These are phyloP conservation scores for Upupa epops DNA, from an alignment of 2,113 vertebrate species.

Conservation along the genomic window DNA sequence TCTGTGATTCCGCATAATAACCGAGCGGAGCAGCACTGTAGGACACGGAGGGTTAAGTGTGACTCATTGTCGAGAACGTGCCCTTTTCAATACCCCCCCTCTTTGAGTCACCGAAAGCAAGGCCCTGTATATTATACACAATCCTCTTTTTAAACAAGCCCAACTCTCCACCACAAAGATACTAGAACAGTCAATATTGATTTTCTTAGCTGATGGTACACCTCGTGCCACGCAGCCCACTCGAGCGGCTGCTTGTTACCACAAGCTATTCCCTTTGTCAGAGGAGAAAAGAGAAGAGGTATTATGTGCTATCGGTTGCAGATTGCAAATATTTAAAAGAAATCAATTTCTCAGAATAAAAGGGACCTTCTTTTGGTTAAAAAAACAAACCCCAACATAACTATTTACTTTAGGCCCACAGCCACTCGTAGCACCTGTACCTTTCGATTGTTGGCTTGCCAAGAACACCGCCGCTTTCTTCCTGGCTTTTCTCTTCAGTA, in stretches of 20 bases:
- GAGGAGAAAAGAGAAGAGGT: conserved; percentile 74
- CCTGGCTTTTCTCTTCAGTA: conserved; percentile 37
- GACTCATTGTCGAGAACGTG: background rate
- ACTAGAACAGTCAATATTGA: conserved; percentile 85
- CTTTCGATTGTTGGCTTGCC: conserved; percentile 78
- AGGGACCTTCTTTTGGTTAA: conserved; percentile 75
- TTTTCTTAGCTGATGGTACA: conserved; percentile 72
- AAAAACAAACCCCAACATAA: conserved; percentile 14
- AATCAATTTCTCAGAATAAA: conserved; percentile 83
- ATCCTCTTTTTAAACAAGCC: conserved; percentile 67
- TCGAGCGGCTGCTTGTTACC: conserved; percentile 74
- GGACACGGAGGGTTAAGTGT: background rate
- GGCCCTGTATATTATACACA: conserved; percentile 50
- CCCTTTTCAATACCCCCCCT: conserved; percentile 8
- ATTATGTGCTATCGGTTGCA: conserved; percentile 71
- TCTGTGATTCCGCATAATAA: too few species aligned
- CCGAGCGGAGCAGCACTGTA: too few species aligned
- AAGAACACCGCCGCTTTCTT: conserved; percentile 69
- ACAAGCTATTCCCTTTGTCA: conserved; percentile 67
- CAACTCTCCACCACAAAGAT: conserved; percentile 75
- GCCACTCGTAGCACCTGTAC: conserved; percentile 77
- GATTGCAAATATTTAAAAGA: conserved; percentile 85
- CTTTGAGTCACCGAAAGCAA: conserved; percentile 52
- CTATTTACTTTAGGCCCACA: conserved; percentile 75
- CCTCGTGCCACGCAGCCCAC: conserved; percentile 63